Base-by-base conservation (phyloP, 2,113 vertebrate species). In the Pollimyrus isidori region DNA sequence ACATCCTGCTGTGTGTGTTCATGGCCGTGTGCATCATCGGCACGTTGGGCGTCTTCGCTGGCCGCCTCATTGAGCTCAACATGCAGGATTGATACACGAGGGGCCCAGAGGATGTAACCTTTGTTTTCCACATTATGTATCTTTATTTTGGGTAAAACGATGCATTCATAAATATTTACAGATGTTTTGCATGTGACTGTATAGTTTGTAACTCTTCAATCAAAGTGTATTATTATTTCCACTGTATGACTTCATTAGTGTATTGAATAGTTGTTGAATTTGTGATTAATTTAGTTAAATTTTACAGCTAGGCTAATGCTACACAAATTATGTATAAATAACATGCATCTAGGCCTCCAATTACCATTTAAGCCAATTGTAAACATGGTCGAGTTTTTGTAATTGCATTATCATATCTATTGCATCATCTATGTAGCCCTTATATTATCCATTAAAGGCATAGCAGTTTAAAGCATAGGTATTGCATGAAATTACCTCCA, bases 11-110 rank as follows among this genome's bases (percentile, higher is more conserved):
- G 4, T 98, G 96, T 4, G 96, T 99, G 92, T 99, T 99, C 95
- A 99, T 99, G 98, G 93, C 96, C 0, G 97, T 99, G 90, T 99
- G 98, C 80, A 95, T 99, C 93, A 96, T 98, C n/a, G 98, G 98
- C 90, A 99, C 98, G 1, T 80, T 98, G 7, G 96, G 95, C 2
- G 98, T 99, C 86, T 99, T 99, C 91, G 97, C 97, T 23, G 98
- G 98, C 58, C 97, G 98, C 80, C 97, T 99, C 89, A 97, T 99
- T 90, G 98, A 99, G 93, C 96, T 99, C 94, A 97, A 97, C 93
- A 96, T 95, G 93, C 95, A 97, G 93, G 95, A 94, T 89, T 99
- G 94, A 97, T 30, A 82, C 86, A 62, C 86, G 49, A 49, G 69
- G 49, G 53, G 58, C 35, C 23, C 45, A 52, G 49, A 45, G 13